phyloP scores from a whole-genome alignment of 2,797 vertebrate genomes.

The Falco rusticolus region DNA sequence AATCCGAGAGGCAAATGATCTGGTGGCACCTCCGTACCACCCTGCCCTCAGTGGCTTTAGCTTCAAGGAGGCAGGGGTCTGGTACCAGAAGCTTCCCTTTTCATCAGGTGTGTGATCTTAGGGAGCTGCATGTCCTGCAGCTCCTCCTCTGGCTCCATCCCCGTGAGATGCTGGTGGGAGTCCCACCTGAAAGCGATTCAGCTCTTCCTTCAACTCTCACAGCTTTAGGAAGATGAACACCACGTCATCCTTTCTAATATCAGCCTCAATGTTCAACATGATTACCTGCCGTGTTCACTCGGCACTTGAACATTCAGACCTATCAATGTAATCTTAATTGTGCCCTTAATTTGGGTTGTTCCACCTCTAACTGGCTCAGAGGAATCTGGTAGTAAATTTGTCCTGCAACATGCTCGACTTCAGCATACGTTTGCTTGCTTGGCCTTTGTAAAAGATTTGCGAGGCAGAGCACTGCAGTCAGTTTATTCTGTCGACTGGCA shows the following conservation, averaged over 20 bases:
- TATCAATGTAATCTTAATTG: conserved; percentile 61
- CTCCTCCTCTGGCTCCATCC: not conserved
- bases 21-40: not conserved
- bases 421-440: not conserved
- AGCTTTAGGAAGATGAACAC: conserved; percentile 10
- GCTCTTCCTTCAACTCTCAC: not conserved
- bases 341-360: conserved; percentile 50
- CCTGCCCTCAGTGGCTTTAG: not conserved
- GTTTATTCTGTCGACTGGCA: not conserved
- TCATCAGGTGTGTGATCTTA: not conserved
- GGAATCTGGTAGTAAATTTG: conserved; percentile 26
- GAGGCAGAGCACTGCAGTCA: not conserved
- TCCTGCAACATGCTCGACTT: not conserved
- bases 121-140: accelerated
- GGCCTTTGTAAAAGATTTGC: not conserved
- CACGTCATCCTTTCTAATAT: conserved; percentile 30
- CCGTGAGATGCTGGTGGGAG: accelerated
- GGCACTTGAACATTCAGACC: conserved; percentile 28
- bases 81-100: not conserved
- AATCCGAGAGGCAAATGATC: not conserved
- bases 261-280: conserved; percentile 17
- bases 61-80: not conserved
- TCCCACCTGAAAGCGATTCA: not conserved
- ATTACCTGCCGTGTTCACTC: conserved; percentile 22
- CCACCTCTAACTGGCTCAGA: conserved; percentile 19